phyloP scores from a whole-genome alignment of 2,797 vertebrate species.

The Zalophus californianus region DNA sequence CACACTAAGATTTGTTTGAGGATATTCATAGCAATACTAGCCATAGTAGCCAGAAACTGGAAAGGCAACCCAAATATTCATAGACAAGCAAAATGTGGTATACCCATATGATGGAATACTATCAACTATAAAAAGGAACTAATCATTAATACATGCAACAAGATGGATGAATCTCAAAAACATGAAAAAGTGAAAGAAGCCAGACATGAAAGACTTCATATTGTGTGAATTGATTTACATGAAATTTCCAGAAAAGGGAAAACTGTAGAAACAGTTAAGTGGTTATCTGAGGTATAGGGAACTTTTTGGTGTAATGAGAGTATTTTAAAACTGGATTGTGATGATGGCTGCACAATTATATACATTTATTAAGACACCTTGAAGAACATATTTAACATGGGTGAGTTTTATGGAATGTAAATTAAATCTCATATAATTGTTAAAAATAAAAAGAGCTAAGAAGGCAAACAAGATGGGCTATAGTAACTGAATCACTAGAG shows the following conservation, averaged over 20 bases:
- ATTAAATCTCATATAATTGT: neutral
- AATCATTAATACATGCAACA: neutral
- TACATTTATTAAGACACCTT: neutral
- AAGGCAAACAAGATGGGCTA: neutral
- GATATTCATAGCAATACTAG: neutral
- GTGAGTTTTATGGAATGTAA: conserved; percentile 1
- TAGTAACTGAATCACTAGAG: neutral
- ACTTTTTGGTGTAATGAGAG: neutral
- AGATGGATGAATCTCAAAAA: neutral
- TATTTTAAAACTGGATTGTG: neutral
- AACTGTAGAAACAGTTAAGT: neutral
- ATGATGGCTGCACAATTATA: neutral
- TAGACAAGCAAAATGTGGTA: neutral
- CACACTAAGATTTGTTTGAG: neutral
- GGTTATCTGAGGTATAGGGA: neutral
- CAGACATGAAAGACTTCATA: neutral
- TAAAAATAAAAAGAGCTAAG: neutral
- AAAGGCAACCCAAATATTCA: neutral
- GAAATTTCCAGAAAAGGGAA: conserved; percentile 7
- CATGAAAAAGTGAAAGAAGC: neutral
- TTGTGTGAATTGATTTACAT: neutral
- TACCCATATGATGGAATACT: neutral
- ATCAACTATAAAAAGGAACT: neutral
- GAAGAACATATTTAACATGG: neutral
- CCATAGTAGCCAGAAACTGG: neutral